phyloP scores from a whole-genome alignment of 2,113 vertebrate species.

The Edolisoma coerulescens region DNA sequence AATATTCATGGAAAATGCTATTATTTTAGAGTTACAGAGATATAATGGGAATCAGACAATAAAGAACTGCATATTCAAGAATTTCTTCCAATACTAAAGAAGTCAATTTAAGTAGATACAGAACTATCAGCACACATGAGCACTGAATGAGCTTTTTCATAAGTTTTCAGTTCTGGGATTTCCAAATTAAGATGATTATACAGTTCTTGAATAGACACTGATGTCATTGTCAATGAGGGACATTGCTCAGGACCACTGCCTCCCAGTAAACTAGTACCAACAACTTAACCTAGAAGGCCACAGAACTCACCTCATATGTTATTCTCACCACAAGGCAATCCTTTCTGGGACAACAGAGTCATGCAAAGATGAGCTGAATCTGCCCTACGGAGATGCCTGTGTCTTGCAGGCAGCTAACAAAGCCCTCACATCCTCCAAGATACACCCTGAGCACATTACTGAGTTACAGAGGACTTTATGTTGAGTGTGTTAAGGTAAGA shows the following conservation, averaged over 20 bases:
- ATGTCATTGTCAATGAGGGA: neutral
- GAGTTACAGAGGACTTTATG: neutral
- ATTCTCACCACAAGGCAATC: neutral
- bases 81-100: neutral
- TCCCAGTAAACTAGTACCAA: neutral
- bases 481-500: fast-evolving
- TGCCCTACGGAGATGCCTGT: neutral
- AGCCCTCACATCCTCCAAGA: neutral
- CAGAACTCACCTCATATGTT: neutral
- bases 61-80: neutral
- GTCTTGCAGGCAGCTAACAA: neutral
- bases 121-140: neutral
- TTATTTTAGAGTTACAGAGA: neutral
- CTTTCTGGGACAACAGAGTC: neutral
- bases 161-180: neutral
- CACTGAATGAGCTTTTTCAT: neutral
- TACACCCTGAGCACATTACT: neutral
- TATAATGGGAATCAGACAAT: neutral
- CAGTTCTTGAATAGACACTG: neutral
- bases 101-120: neutral
- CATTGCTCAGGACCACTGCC: neutral
- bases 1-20: neutral
- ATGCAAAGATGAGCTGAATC: neutral
- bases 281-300: neutral
- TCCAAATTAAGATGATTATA: neutral